Evolutionary conservation across 2,888 invertebrate species (phyloP), one percentile per base, ranked within the genome.

Genomic region (Trissolcus japonicus): DNA sequence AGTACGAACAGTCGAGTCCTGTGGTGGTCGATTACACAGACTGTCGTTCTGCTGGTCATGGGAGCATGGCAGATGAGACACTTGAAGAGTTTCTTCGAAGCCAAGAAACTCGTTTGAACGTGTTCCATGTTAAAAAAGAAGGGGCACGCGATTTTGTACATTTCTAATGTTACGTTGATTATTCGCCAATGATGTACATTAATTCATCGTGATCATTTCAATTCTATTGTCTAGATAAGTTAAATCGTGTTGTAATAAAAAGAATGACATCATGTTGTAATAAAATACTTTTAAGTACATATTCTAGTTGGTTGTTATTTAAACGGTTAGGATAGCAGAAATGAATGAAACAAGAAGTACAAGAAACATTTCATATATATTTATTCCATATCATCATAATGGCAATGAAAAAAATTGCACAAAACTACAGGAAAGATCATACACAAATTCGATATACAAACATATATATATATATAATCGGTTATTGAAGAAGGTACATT

Each of bases 11-110:
- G 94, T 62, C 92, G 97, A 80, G 98, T 98, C 0, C 91, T 99
- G 25, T 99, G 98, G 96, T 99, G 98, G 98, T 97, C 98, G 66
- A 90, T 98, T 13, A 93, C 95, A 0, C 99, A 99, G 90, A 96
- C 97, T 0, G 91, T 94, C 63, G 95, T 99, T 50, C 92, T 99
- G 11, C 91, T 99, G 0, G 90, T 93, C 40, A 99, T 99, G 92
- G 99, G 99, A 14, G 95, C 97, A 81, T 99, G 99, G 99, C 99
- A 99, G 90, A 99, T 99, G 98, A 94, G 94, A 85, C 99, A 99
- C 92, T 92, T 99, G 81, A 99, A 99, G 92, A 96, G 96, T 86
- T 99, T 99, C 93, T 99, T 99, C 87, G 98, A 99, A 91, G 99
- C 99, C 29, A 99, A 99, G 91, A 99, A 73, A 73, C 21, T 73